Evolutionary conservation across 2,888 invertebrate genomes (phyloP), one percentile per base, ranked within the genome.

Genomic region (Colletes collaris): DNA sequence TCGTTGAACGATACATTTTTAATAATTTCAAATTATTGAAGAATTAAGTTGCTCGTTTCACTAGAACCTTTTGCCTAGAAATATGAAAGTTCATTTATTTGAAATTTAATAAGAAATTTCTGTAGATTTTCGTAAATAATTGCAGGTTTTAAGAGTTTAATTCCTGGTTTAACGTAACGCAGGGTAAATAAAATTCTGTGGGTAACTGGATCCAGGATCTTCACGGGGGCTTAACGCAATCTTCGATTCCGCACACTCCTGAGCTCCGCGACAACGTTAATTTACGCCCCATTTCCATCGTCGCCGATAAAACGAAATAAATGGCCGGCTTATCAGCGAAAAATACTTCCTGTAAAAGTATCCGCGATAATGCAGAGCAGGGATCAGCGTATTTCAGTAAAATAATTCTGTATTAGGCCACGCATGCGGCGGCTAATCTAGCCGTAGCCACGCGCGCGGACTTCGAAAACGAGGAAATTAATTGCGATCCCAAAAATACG

Each of bases 401-500:
- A 84, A 84, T 83, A 84, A 86, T 86, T 84, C 67, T 64, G 81
- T 71, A 84, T 86, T 86, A 86, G 82, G 62, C 49, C 71, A 58
- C 76, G 67, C 66, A 55, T 66, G 74, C 55, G 52, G 55, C 53
- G 70, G 76, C 85, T 86, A 86, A 86, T 86, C 85, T 86, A 67
- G 35, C 50, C 76, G 19, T 35, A 58, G 60, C 67, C 78, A 62
- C 68, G 63, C 68, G 60, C 35, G 74, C 66, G 58, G 46, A 56
- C 81, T 82, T 85, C 85, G 86, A 70, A 78, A 79, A 68, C 74
- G 81, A 37, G 76, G 56, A 71, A 88, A 88, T 89, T 89, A 88
- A 89, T 88, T 84, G 86, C 85, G 67, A 89, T 89, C 86, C 88
- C 80, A 88, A 89, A 89, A 89, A 89, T 89, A 89, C 85, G 88